phyloP scores from a whole-genome alignment of 2,797 vertebrate genomes.

The Alfaro cultratus region DNA sequence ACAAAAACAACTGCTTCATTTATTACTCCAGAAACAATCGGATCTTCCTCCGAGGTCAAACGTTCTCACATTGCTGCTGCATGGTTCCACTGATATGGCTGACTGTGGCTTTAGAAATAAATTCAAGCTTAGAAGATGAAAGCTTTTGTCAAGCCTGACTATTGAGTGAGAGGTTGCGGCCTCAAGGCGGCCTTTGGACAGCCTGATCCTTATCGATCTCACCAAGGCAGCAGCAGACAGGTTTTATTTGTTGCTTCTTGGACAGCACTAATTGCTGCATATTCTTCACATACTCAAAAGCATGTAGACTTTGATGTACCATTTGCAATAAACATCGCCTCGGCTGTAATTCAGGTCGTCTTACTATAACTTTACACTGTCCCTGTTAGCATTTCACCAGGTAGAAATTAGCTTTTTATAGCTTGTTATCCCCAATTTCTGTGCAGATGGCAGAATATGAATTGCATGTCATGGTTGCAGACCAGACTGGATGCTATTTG shows the following conservation, averaged over 20 bases:
- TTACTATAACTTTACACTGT: constrained; percentile 36
- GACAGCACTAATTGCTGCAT: neutral
- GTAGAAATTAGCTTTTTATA: constrained; percentile 54
- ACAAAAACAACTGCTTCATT: constrained; percentile 11
- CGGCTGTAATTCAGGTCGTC: neutral
- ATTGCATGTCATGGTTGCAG: constrained; percentile 63
- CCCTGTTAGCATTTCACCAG: constrained; percentile 35
- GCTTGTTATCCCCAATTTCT: constrained; percentile 65
- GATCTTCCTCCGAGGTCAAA: constrained; percentile 12
- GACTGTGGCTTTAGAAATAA: constrained; percentile 7
- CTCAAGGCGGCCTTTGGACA: neutral
- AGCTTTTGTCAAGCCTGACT: constrained; percentile 9
- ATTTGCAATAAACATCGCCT: neutral
- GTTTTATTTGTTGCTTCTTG: constrained; percentile 10
- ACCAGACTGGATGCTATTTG: constrained; percentile 71
- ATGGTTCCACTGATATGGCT: constrained; percentile 16
- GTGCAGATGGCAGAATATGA: constrained; percentile 66
- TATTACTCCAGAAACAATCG: constrained; percentile 4
- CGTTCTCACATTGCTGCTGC: constrained; percentile 3
- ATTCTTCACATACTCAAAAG: constrained; percentile 1
- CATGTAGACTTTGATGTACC: neutral
- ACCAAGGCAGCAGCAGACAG: neutral
- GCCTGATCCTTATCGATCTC: constrained; percentile 14
- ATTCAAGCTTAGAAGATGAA: constrained; percentile 14
- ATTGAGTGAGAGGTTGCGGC: neutral